Base-by-base conservation (phyloP, 2,888 invertebrate genomes). In the Chymomyza caudatula region DNA sequence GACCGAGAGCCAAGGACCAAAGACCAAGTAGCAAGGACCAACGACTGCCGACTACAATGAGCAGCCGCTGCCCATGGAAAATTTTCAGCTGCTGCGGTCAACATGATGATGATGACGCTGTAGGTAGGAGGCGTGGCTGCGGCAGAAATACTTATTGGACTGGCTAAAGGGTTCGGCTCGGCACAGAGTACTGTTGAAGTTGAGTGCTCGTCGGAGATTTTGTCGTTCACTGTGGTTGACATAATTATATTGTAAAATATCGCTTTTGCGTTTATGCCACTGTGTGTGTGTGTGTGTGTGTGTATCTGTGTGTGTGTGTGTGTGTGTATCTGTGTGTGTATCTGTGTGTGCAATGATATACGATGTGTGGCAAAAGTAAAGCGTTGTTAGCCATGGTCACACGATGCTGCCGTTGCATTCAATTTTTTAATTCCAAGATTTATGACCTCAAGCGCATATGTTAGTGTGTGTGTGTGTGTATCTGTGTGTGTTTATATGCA, bases 181-280 rank as follows among this genome's bases (percentile, higher is more conserved):
- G 37, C 53, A 63, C 67, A 82, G 69, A 79, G 85, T 69, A 83
- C 77, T 82, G 85, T 77, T 70, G 69, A 85, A 77, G 80, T 67
- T 68, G 67, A 82, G 67, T 76, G 78, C 83, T 71, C 65, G 67
- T 71, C 66, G 77, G 75, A 72, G 80, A 85, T 85, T 85, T 78
- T 69, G 66, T 59, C 60, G 53, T 61, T 55, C 69, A 67, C 67
- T 72, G 84, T 60, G 83, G 73, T 77, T 79, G 83, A 83, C 83
- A 77, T 80, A 85, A 85, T 79, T 85, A 85, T 83, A 83, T 85
- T 85, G 81, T 85, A 80, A 85, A 85, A 79, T 79, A 85, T 79
- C 72, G 72, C 29, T 37, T 11, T 37, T 37, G 29, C 29, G 29
- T 37, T 8, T 37, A 11, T 37, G 29, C 29, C 0, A 11, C 29